Evolutionary conservation across 2,797 vertebrate genomes (phyloP), one percentile per base, ranked within the genome.

Genomic region (Silurus aristotelis): DNA sequence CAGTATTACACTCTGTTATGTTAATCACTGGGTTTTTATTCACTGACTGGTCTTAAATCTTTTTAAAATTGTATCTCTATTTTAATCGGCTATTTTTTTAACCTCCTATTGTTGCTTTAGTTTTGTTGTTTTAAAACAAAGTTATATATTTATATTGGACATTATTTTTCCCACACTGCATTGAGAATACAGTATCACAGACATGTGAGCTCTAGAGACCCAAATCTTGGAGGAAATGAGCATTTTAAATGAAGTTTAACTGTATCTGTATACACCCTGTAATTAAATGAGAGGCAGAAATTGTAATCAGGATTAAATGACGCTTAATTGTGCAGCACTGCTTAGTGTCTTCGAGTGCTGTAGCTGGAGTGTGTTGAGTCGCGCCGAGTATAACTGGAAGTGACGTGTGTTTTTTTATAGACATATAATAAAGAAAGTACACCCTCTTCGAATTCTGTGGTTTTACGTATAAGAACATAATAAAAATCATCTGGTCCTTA

Each of bases 381-480:
- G 79, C 56, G 73, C 58, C 70, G 80, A 83, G 67, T 67, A 60
- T 85, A 73, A 60, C 82, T 78, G 71, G 77, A 58, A 58, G 83
- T 71, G 80, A 87, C 20, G 60, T 61, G 85, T 83, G 80, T 72
- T 25, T 7, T 52, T 6, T 52, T 10, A 7, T 10, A 52, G 48
- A 52, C 48, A 7, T 52, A 10, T 52, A 4, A 52, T 52, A 9
- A 52, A 52, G 48, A 7, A 52, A 7, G 6, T 52, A 52, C 48
- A 52, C 48, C 48, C 10, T 7, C 48, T 7, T 52, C 10, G 6
- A 52, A 52, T 52, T 52, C 10, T 52, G 10, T 52, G 6, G 6
- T 52, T 7, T 10, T 52, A 10, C 2, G 8, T 52, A 52, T 52
- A 52, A 52, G 48, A 1, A 52, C 48, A 7, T 52, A 52, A 52